These are phyloP conservation scores for Isichthys henryi DNA, from an alignment of 2,113 vertebrate genomes.

Conservation along the genomic window DNA sequence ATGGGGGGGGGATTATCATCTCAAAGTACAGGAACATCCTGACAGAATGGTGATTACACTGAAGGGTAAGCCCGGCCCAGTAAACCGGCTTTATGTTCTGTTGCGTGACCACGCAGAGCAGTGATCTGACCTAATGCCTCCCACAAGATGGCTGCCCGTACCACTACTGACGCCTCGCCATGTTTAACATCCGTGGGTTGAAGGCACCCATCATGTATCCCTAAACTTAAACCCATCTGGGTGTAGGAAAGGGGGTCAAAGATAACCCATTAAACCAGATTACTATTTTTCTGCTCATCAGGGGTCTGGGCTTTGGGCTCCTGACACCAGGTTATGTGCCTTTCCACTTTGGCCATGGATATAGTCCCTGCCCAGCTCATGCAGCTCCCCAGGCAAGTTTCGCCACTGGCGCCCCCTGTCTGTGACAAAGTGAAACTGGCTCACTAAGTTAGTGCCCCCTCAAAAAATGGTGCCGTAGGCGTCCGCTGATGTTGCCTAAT, in stretches of 20 bases:
- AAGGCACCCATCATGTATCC: background rate
- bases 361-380: background rate
- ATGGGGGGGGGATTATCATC: background rate
- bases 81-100: background rate
- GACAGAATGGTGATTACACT: background rate
- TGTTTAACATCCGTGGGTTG: background rate
- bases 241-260: background rate
- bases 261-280: background rate
- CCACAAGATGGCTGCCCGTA: background rate
- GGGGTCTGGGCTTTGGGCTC: background rate
- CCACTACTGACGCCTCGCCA: background rate
- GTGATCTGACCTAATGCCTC: background rate
- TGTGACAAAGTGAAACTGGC: background rate
- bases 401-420: background rate
- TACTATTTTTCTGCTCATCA: background rate
- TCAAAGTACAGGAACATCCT: background rate
- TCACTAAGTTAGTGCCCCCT: background rate
- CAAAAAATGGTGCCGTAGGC: background rate
- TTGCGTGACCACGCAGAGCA: background rate
- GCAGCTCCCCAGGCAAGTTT: background rate
- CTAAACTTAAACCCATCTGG: background rate
- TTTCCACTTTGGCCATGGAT: background rate
- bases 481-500: background rate
- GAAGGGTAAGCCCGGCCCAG: background rate
- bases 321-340: background rate